phyloP scores from a whole-genome alignment of 2,888 invertebrate species.

The Eupsilia transversa region DNA sequence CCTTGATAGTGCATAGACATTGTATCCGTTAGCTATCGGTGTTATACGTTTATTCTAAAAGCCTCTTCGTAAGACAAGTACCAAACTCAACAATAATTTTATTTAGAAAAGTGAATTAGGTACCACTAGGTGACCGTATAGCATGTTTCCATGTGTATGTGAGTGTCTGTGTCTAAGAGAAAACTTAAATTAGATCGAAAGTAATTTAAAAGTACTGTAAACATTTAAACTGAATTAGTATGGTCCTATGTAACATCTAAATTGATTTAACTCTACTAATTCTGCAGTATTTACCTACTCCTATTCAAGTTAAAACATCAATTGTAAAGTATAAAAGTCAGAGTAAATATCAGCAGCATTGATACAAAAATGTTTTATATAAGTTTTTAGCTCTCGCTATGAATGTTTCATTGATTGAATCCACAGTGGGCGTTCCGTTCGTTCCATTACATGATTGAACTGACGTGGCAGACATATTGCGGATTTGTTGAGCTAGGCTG shows the following conservation, averaged over 20 bases:
- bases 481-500: conserved; percentile 56
- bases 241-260: neutral
- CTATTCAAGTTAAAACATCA: conserved; percentile 20
- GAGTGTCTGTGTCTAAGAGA: neutral
- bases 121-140: neutral
- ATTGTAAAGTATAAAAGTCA: conserved; percentile 33
- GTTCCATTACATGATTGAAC: conserved; percentile 78
- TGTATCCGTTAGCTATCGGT: conserved; percentile 5
- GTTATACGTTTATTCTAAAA: neutral
- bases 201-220: neutral
- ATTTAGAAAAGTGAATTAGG: neutral
- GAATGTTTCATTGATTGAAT: conserved; percentile 70
- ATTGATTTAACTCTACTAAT: neutral
- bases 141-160: neutral
- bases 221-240: neutral
- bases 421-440: conserved; percentile 62
- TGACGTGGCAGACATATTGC: conserved; percentile 67
- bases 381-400: conserved; percentile 64
- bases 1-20: neutral
- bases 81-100: neutral
- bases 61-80: neutral
- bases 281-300: neutral
- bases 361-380: conserved; percentile 59
- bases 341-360: conserved; percentile 49
- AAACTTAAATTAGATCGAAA: too few species aligned